Base-by-base conservation (phyloP, 2,113 vertebrate genomes). In the Pachyramphus minor region DNA sequence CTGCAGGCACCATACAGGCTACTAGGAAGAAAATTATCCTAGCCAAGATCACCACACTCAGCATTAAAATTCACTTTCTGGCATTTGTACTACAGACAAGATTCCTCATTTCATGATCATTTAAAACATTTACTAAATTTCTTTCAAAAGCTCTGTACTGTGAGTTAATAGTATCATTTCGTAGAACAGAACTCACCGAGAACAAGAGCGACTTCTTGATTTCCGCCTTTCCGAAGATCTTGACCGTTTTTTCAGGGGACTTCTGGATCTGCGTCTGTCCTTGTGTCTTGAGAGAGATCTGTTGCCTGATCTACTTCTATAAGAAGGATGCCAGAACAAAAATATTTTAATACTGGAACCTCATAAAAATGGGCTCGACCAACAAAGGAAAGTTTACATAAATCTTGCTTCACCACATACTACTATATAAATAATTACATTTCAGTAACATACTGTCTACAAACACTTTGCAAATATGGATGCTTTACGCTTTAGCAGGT, bases 191-290 rank as follows among this genome's bases (percentile, higher is more conserved):
- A 91, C 98, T 96, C 50, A 98, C 98, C 98, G 98, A 60, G 97
- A 99, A 97, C 24, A 98, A 4, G 99, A 99, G 37, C 97, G 98
- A 95, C 99, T 99, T 81, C 96, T 98, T 79, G 98, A 99, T 56
- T 89, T 98, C n/a, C 95, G 95, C 31, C 96, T 98, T 71, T 99
- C 99, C 62, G 97, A 98, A 91, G 99, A 99, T 64, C 97, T 98
- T n/a, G 99, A 99, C 39, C 94, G 98, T 86, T 98, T 99, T 96
- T 97, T 99, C 95, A 98, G 98, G 47, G 98, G 96, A 78, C 98
- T 98, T 81, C 98, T 97, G 59, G 98, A 98, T 95, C 98, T 97
- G 87, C 97, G 98, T 23, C 98, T 97, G 28, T 99, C 98, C 89
- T 98, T 98, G 22, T 97, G 96, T 85, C 96, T 98, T 50, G 98